These are phyloP conservation scores for Cynocephalus volans DNA, from an alignment of 2,113 vertebrate species.

Conservation along the genomic window DNA sequence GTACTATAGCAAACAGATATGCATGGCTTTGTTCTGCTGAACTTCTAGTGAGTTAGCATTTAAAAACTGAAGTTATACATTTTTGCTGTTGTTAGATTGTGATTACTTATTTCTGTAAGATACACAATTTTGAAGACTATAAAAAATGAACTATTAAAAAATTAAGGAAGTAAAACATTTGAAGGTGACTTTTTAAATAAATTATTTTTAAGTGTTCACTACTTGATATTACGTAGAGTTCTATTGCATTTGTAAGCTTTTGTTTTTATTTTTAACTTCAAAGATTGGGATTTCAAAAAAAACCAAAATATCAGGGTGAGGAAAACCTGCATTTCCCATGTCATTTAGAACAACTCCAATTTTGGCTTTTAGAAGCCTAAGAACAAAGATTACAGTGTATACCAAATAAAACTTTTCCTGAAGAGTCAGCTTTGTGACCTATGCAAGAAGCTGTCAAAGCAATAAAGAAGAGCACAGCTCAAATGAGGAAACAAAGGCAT, in stretches of 20 bases:
- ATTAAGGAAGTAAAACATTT: neutral
- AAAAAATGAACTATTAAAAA: neutral
- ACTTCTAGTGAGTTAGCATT: neutral
- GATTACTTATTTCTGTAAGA: neutral
- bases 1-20: fast-evolving
- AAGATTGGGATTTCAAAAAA: conserved; percentile 16
- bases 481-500: neutral
- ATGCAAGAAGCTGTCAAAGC: neutral
- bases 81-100: neutral
- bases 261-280: neutral
- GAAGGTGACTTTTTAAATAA: neutral
- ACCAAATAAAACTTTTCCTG: too few relatives aligned
- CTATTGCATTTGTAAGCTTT: neutral
- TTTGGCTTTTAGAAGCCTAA: neutral
- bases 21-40: neutral
- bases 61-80: neutral
- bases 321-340: neutral
- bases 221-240: neutral
- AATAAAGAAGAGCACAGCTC: neutral
- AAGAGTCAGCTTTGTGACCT: neutral
- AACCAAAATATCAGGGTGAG: neutral
- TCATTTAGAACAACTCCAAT: neutral
- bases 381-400: neutral
- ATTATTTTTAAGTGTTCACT: neutral
- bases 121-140: neutral